Evolutionary conservation across 2,797 vertebrate species (phyloP), one percentile per base, ranked within the genome.

Genomic region (Alfaro cultratus): DNA sequence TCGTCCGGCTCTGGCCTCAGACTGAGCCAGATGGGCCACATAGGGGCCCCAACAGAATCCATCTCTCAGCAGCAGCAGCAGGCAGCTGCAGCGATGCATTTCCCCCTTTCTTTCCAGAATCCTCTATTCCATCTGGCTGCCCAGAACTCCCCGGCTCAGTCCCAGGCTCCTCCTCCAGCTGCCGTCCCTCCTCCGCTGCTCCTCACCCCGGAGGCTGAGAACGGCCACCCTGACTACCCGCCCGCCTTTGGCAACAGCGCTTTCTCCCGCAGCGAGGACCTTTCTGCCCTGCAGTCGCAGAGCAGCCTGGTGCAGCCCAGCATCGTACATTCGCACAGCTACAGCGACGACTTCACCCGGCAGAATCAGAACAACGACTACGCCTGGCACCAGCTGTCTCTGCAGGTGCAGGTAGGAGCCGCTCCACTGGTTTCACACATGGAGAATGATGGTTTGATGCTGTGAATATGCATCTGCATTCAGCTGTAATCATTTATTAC

Each of bases 271-370:
- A 99, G 98, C 4, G 98, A 99, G 91, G 98, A 99, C 92, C 94
- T 98, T 90, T 97, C 97, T 0, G 95, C 96, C 18, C 94, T 96
- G 80, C 96, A 97, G 84, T 94, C 95, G 4, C 95, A 96, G 86
- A 96, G 94, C 95, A 96, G 95, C 75, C 94, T 96, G 93, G 96
- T 96, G 85, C 96, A 96, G 93, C 95, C 96, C 83, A 96, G 97
- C 91, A 97, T 99, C 85, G 97, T 98, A 79, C 98, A 98, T 94
- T 98, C 97, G 79, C 98, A 99, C 97, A 99, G 98, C 93, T 99
- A 99, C 95, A 99, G 98, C 53, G 98, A 99, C 57, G 98, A 99
- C 86, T 99, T 97, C 94, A 97, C 96, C 46, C 97, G 97, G 51
- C 97, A 98, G 78, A 98, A 98, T 88, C 97, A 96, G 92, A 92